Percentiles rank a stretch among this genome's conserved stretches.
Conservation (phyloP, 2,888 invertebrate species). For the Nymphalis polychloros region DNA sequence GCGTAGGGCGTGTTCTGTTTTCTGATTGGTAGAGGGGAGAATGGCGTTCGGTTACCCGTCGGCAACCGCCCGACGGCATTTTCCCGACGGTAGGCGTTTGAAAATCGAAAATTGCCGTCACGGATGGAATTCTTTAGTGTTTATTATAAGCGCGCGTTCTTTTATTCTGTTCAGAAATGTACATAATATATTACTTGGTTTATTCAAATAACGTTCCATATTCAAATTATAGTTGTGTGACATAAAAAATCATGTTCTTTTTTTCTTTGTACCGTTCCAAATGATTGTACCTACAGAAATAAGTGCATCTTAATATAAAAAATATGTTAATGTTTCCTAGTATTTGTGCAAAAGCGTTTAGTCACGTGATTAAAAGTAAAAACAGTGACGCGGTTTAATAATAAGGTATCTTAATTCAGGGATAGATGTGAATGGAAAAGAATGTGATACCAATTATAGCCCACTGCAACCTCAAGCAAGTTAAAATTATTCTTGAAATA, state of each 20-base stretch:
- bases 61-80: conserved; percentile 73
- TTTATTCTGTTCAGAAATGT: conserved; percentile 20
- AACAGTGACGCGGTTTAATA: too few relatives aligned
- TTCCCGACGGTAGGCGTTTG: conserved; percentile 73
- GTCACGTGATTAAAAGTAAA: too few relatives aligned
- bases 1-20: conserved; percentile 68
- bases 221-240: conserved; percentile 7
- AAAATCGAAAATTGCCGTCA: conserved; percentile 61
- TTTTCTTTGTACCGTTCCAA: neutral
- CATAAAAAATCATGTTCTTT: neutral
- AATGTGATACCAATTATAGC: too few relatives aligned
- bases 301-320: too few relatives aligned
- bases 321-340: too few relatives aligned
- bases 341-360: too few relatives aligned
- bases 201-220: conserved; percentile 13
- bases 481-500: too few relatives aligned
- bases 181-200: conserved; percentile 17
- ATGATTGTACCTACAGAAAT: too few relatives aligned
- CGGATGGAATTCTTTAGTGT: conserved; percentile 39
- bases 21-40: conserved; percentile 75
- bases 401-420: too few relatives aligned
- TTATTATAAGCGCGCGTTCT: conserved; percentile 31
- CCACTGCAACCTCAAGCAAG: too few relatives aligned
- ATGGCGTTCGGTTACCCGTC: conserved; percentile 58
- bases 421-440: too few relatives aligned